phyloP scores from a whole-genome alignment of 2,888 invertebrate species.

The Plemyria rubiginata region DNA sequence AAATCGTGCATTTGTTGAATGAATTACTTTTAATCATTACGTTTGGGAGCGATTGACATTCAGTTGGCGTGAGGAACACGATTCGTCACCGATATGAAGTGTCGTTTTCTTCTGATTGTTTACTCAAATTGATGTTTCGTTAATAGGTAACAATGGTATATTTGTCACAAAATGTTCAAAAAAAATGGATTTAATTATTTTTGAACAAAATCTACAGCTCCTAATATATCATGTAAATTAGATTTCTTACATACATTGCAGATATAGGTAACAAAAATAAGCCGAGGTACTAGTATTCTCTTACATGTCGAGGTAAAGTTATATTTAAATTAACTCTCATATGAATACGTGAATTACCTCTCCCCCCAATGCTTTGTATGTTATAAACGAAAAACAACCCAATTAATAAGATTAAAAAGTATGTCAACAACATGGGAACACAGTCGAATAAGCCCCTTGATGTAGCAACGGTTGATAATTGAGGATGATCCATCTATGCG shows the following conservation, averaged over 20 bases:
- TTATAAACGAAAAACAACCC: background rate
- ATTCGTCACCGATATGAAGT: constrained; percentile 41
- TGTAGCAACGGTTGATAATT: constrained; percentile 11
- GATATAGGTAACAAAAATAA: too few species aligned
- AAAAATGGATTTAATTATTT: too few species aligned
- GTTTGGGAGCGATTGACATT: constrained; percentile 53
- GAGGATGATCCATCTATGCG: constrained; percentile 9
- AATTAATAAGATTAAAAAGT: background rate
- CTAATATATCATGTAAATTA: too few species aligned
- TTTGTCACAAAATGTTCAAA: too few species aligned
- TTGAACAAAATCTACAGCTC: too few species aligned
- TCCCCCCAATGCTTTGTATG: too few species aligned
- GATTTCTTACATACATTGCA: too few species aligned
- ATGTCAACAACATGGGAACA: background rate
- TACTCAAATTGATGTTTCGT: constrained; percentile 7
- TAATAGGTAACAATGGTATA: too few species aligned
- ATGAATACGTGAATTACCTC: too few species aligned
- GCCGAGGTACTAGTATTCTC: too few species aligned
- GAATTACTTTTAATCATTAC: constrained; percentile 60
- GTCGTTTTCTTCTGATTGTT: constrained; percentile 41
- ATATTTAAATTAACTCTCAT: too few species aligned
- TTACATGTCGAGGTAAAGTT: too few species aligned
- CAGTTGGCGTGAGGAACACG: constrained; percentile 38
- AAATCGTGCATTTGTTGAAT: constrained; percentile 54
- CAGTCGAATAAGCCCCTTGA: background rate